Conservation (phyloP, 2,888 invertebrate species). For the Nasonovia ribisnigri region DNA sequence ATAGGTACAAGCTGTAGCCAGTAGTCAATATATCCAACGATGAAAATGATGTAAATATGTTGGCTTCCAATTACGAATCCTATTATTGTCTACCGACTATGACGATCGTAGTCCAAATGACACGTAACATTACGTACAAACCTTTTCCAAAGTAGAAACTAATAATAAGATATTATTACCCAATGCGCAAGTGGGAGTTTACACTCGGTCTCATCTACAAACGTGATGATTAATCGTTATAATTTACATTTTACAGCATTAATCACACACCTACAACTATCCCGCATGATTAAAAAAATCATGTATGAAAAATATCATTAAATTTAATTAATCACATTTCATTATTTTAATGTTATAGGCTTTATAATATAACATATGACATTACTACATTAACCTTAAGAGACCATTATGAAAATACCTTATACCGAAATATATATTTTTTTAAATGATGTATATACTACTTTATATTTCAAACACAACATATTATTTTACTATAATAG, state of each 20-base stretch:
- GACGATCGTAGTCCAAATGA: neutral
- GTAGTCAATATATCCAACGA: neutral
- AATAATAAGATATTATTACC: neutral
- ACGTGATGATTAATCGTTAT: neutral
- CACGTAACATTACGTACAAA: neutral
- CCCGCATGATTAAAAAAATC: neutral
- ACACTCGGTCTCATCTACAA: neutral
- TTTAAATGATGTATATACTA: neutral
- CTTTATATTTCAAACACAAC: neutral
- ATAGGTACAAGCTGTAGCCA: neutral
- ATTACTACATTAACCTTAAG: no score
- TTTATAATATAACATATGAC: neutral
- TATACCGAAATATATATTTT: neutral
- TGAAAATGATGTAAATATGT: slow-evolving; percentile 3
- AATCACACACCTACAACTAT: neutral
- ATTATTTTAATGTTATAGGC: neutral
- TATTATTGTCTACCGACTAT: neutral
- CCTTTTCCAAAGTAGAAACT: slow-evolving; percentile 31
- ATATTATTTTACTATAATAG: neutral
- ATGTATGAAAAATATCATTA: neutral
- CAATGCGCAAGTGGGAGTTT: neutral
- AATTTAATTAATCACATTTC: neutral
- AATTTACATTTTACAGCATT: neutral
- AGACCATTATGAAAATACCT: neutral
- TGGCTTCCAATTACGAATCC: slow-evolving; percentile 6